Percentiles rank a stretch among this genome's conserved stretches.
Evolutionary conservation across 2,888 invertebrate species (phyloP).

Genomic region (Drosophila hawaiiensis): DNA sequence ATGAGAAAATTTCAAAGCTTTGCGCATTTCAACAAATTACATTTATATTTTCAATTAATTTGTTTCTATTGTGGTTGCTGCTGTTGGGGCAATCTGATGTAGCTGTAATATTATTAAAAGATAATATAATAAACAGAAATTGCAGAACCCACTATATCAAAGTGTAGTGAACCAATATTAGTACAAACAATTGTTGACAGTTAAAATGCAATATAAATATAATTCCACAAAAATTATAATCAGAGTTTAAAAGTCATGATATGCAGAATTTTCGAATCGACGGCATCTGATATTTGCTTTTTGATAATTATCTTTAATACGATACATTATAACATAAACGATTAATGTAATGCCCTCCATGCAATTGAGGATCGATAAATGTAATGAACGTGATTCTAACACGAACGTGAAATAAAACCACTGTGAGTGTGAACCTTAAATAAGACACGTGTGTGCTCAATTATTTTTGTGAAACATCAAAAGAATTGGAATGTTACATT

Average conservation of each 20-base stretch:
- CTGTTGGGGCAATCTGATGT: conserved; percentile 11
- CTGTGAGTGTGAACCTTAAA: not conserved
- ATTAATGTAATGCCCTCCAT: not conserved
- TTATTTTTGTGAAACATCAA: not conserved
- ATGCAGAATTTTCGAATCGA: not conserved
- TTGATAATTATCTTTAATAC: not conserved
- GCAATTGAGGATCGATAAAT: not conserved
- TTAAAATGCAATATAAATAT: not conserved
- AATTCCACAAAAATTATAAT: not conserved
- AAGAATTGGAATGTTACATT: not conserved
- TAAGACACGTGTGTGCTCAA: not conserved
- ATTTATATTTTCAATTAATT: conserved; percentile 31
- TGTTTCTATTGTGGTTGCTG: conserved; percentile 3
- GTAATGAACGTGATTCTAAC: not conserved
- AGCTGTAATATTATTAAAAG: conserved; percentile 7
- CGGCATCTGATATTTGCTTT: not conserved
- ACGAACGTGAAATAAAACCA: not conserved
- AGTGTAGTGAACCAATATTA: not conserved
- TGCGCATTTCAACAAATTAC: conserved; percentile 39
- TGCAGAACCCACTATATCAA: not conserved
- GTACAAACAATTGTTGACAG: not conserved
- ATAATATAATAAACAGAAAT: not conserved
- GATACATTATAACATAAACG: not conserved
- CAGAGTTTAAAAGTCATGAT: not conserved
- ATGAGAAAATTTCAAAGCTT: conserved; percentile 37